Conservation (phyloP, 1,140 invertebrate species). For the Heliconius melpomene region DNA sequence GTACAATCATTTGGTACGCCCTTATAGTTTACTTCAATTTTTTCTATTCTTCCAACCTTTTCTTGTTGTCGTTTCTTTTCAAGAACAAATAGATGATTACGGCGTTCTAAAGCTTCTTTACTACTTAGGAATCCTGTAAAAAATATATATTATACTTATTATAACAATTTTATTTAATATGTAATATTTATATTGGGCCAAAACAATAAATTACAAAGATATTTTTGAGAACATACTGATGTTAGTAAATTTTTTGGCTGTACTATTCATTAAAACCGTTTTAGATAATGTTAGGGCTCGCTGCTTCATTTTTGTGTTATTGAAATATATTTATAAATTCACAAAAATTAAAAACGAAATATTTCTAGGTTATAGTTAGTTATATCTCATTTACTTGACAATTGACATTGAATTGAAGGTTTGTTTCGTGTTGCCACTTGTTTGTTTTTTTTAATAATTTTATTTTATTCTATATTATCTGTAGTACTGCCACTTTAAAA, state of each 20-base stretch:
- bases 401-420: not conserved
- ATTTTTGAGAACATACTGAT: conserved; percentile 31
- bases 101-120: conserved; percentile 73
- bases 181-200: not conserved
- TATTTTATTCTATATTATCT: not conserved
- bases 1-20: conserved; percentile 87
- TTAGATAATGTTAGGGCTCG: conserved; percentile 37
- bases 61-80: conserved; percentile 88
- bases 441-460: not conserved
- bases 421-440: not conserved
- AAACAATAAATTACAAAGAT: not conserved
- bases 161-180: not conserved
- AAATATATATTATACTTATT: not conserved
- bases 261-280: conserved; percentile 32
- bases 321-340: not conserved
- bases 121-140: conserved; percentile 72
- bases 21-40: conserved; percentile 92
- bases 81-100: conserved; percentile 88
- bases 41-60: conserved; percentile 91
- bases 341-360: conserved; percentile 1
- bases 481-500: not conserved
- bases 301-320: conserved; percentile 34
- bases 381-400: conserved; percentile 17
- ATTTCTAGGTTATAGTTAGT: conserved; percentile 20
- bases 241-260: conserved; percentile 17